phyloP scores from a whole-genome alignment of 1,140 invertebrate species.

The Drosophila virilis region DNA sequence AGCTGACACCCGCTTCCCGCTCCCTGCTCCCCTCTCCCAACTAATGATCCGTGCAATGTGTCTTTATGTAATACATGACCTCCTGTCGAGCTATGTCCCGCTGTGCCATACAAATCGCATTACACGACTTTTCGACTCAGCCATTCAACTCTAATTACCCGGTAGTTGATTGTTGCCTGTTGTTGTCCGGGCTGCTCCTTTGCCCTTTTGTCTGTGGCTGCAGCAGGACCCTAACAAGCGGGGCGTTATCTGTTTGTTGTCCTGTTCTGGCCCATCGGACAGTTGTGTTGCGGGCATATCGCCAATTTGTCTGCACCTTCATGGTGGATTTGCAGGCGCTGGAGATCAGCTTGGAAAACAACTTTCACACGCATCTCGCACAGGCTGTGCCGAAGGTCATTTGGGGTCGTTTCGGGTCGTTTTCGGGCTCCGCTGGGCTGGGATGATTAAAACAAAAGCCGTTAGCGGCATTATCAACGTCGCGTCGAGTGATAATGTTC shows the following conservation, averaged over 20 bases:
- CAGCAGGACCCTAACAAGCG: conserved; percentile 40
- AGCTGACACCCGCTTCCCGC: no score
- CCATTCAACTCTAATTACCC: conserved; percentile 80
- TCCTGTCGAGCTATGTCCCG: conserved; percentile 59
- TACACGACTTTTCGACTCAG: conserved; percentile 78
- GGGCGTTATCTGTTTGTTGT: conserved; percentile 76
- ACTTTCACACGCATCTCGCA: conserved; percentile 65
- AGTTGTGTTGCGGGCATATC: conserved; percentile 27
- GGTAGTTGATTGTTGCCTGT: conserved; percentile 69
- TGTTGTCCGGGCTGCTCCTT: conserved; percentile 9
- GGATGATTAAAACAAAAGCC: conserved; percentile 69
- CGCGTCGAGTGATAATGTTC: conserved; percentile 58
- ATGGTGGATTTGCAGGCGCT: conserved; percentile 46
- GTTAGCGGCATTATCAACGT: conserved; percentile 64
- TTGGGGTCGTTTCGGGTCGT: conserved; percentile 56
- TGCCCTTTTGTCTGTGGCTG: conserved; percentile 44
- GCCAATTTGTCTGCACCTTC: conserved; percentile 73
- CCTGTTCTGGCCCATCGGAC: conserved; percentile 40
- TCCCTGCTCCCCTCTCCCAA: background rate
- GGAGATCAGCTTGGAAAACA: conserved; percentile 21
- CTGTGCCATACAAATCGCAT: conserved; percentile 80
- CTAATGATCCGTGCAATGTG: conserved; percentile 73
- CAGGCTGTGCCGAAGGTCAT: conserved; percentile 54
- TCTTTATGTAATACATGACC: conserved; percentile 72
- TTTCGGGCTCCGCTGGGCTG: conserved; percentile 11